Base-by-base conservation (phyloP, 2,797 vertebrate species). In the Nyctalus aviator region DNA sequence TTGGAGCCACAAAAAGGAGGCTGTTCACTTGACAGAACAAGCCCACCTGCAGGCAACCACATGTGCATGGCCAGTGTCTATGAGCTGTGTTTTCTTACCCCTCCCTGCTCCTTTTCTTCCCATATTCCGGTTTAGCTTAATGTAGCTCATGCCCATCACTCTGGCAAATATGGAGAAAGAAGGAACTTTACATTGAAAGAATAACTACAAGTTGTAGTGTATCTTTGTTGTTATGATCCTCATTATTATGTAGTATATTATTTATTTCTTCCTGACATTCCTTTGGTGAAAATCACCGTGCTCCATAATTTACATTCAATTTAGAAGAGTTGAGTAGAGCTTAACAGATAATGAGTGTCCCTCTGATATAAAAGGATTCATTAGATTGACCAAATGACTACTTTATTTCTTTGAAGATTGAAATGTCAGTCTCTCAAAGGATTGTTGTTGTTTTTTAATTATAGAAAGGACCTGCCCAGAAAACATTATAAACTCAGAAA, bases 271-370 rank as follows among this genome's bases (percentile, higher is more conserved):
- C 15, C 72, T 77, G 6, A 44, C 41, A 23, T 73, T 78, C 7
- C 73, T 95, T 84, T 72, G 46, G 10, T 87, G 66, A 68, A 62
- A 93, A 90, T 90, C 25, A 21, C 14, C 46, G 2, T 68, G 48
- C 30, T 81, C 78, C 27, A 7, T 86, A 69, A 76, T 85, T 71
- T 91, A 75, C 21, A 84, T 48, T 88, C 57, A 92, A 2, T 84
- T 92, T 90, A 79, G 35, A 91, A 91, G 73, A 50, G 23, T 77
- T 46, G 62, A 76, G 57, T 88, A 72, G 88, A 93, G 50, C 1
- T 91, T 93, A 78, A 32, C n/a, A 69, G 27, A 53, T 32, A 81
- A 75, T 91, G 78, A 66, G 17, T 83, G 44, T 71, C 44, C 13
- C 35, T 95, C n/a, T 77, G 41, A 62, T 41, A 72, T 71, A 15